phyloP scores from a whole-genome alignment of 92 coral and sea anemone genomes.

The Epizoanthus scotinus region DNA sequence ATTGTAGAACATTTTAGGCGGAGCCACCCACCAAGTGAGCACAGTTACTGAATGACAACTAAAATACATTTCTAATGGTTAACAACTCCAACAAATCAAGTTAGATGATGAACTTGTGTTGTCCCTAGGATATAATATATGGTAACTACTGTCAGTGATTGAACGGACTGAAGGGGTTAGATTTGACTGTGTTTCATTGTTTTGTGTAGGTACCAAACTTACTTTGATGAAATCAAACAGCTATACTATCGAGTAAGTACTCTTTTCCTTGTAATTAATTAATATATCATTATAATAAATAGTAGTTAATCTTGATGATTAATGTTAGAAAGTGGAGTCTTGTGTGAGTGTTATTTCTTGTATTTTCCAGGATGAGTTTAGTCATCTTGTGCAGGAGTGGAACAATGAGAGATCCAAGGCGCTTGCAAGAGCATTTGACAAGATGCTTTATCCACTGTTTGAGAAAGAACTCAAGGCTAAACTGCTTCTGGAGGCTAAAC shows the following conservation, averaged over 20 bases:
- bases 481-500: slow-evolving; percentile 84
- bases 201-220: slow-evolving; percentile 68
- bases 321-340: no score
- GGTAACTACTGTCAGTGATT: slow-evolving; percentile 20
- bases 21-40: no score
- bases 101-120: no score
- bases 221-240: slow-evolving; percentile 96
- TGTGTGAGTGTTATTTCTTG: neutral
- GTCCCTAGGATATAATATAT: no score
- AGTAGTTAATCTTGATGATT: neutral
- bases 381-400: slow-evolving; percentile 98
- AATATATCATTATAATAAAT: no score
- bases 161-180: neutral
- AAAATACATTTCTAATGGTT: no score
- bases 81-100: no score
- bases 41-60: no score
- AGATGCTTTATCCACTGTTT: slow-evolving; percentile 90
- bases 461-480: slow-evolving; percentile 92
- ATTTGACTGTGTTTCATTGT: neutral
- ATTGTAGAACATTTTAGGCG: no score
- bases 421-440: slow-evolving; percentile 81
- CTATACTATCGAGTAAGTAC: slow-evolving; percentile 89
- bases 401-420: slow-evolving; percentile 92
- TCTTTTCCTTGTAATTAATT: neutral
- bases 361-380: slow-evolving; percentile 87